Percentiles rank a stretch among this genome's conserved stretches.
phyloP scores from a whole-genome alignment of 2,888 invertebrate species.

The Geophilus truncorum region DNA sequence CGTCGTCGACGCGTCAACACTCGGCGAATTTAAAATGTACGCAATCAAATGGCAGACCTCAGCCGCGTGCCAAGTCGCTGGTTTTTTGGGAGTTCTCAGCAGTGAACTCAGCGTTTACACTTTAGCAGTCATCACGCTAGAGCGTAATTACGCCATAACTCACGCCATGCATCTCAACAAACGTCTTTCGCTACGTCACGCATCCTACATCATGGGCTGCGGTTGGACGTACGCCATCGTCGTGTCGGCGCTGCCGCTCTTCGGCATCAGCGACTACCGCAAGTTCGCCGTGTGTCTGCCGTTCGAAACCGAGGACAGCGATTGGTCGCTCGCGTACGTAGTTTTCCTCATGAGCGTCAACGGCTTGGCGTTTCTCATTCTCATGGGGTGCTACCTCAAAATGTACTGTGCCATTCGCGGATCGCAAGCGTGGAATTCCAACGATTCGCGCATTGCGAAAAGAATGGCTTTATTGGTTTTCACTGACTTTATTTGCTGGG shows the following conservation, averaged over 20 bases:
- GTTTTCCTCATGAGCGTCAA: conserved; percentile 86
- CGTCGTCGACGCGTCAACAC: conserved; percentile 89
- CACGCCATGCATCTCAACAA: conserved; percentile 97
- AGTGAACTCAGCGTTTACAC: conserved; percentile 94
- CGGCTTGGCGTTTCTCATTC: conserved; percentile 85
- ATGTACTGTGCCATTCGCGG: conserved; percentile 98
- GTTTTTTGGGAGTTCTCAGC: conserved; percentile 88
- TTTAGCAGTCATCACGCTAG: conserved; percentile 89
- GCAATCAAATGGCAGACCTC: conserved; percentile 98
- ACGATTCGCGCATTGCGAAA: conserved; percentile 92
- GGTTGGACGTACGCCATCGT: conserved; percentile 88
- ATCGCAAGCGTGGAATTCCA: conserved; percentile 90
- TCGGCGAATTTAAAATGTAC: conserved; percentile 92
- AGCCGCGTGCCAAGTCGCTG: conserved; percentile 84
- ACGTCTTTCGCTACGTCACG: conserved; percentile 78
- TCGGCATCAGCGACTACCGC: conserved; percentile 90
- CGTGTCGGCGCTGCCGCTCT: conserved; percentile 81
- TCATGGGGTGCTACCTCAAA: conserved; percentile 92
- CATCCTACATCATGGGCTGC: conserved; percentile 81
- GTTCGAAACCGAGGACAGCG: conserved; percentile 74
- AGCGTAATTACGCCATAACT: conserved; percentile 93
- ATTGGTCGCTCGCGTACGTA: conserved; percentile 76
- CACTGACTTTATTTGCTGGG: conserved; percentile 97
- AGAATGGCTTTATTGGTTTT: conserved; percentile 94
- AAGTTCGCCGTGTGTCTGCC: conserved; percentile 96